phyloP scores from a whole-genome alignment of 2,888 invertebrate genomes.

The Acanthopleura granulata region DNA sequence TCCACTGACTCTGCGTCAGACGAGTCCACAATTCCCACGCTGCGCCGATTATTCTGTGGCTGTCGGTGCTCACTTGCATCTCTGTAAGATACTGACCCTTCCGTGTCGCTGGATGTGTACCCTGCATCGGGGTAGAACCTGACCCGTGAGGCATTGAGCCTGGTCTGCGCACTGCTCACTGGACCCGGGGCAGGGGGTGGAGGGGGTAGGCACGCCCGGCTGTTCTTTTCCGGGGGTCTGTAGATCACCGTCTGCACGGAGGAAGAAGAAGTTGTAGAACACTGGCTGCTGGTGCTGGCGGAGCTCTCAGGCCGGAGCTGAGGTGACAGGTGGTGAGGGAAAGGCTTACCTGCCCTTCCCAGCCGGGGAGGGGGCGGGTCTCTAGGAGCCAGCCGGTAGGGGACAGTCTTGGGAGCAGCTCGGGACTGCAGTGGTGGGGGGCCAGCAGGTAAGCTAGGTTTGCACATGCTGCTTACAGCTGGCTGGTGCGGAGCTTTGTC shows the following conservation, averaged over 20 bases:
- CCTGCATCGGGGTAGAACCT: neutral
- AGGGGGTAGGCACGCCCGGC: too few relatives aligned
- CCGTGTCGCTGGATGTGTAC: constrained; percentile 2
- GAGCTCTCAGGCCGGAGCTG: constrained; percentile 53
- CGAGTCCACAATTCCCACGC: neutral
- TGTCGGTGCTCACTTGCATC: neutral
- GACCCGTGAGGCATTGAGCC: neutral
- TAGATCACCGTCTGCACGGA: constrained; percentile 55
- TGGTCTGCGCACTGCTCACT: neutral
- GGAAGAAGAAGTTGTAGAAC: constrained; percentile 47
- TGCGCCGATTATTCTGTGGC: neutral
- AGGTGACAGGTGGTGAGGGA: constrained; percentile 19
- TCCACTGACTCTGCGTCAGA: constrained; percentile 7
- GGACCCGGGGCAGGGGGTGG: neutral
- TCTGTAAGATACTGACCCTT: constrained; percentile 7
- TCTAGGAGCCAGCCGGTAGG: constrained; percentile 3
- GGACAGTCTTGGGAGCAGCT: neutral
- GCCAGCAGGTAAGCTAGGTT: neutral
- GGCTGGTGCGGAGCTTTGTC: neutral
- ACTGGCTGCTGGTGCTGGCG: constrained; percentile 55
- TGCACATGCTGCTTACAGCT: neutral
- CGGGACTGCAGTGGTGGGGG: neutral
- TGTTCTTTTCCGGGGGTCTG: constrained; percentile 30
- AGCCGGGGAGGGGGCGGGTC: constrained; percentile 24
- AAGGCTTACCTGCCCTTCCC: constrained; percentile 25